These are phyloP conservation scores for Hymenochirus boettgeri DNA, from an alignment of 2,113 vertebrate species.

Conservation along the genomic window DNA sequence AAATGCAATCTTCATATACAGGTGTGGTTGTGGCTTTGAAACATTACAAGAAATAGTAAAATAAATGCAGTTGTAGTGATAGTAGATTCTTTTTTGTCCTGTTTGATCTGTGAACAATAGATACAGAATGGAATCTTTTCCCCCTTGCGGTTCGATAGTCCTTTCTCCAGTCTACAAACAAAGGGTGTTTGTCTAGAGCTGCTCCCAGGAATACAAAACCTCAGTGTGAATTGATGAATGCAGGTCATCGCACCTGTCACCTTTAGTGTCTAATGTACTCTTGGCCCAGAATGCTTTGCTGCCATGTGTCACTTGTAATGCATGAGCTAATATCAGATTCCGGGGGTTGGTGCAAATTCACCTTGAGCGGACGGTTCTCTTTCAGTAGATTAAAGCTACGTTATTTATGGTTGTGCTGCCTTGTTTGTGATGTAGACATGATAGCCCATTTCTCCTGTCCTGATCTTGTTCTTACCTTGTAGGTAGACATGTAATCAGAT, in stretches of 20 bases:
- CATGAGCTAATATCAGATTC: slow-evolving; percentile 24
- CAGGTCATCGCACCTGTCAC: slow-evolving; percentile 9
- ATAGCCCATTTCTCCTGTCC: slow-evolving; percentile 25
- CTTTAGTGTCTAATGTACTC: slow-evolving; percentile 5
- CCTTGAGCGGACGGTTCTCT: slow-evolving; percentile 27
- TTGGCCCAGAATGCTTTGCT: slow-evolving; percentile 16
- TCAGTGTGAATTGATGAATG: neutral
- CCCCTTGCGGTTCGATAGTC: too few species aligned
- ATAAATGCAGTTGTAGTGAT: too few species aligned
- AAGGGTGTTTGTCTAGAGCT: neutral
- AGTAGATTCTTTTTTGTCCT: too few species aligned
- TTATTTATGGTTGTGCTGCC: slow-evolving; percentile 35
- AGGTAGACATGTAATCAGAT: slow-evolving; percentile 7
- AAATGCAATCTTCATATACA: too few species aligned
- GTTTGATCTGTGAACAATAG: too few species aligned
- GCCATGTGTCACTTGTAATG: slow-evolving; percentile 26
- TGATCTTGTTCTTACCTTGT: slow-evolving; percentile 8
- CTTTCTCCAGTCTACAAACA: neutral
- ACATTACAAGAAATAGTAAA: too few species aligned
- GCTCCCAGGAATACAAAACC: neutral
- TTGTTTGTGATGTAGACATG: slow-evolving; percentile 22
- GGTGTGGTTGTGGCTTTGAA: too few species aligned
- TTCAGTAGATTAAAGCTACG: slow-evolving; percentile 25
- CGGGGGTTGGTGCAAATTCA: slow-evolving; percentile 21
- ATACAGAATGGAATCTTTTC: too few species aligned